phyloP scores from a whole-genome alignment of 2,888 invertebrate species.

The Schizaphis graminum region DNA sequence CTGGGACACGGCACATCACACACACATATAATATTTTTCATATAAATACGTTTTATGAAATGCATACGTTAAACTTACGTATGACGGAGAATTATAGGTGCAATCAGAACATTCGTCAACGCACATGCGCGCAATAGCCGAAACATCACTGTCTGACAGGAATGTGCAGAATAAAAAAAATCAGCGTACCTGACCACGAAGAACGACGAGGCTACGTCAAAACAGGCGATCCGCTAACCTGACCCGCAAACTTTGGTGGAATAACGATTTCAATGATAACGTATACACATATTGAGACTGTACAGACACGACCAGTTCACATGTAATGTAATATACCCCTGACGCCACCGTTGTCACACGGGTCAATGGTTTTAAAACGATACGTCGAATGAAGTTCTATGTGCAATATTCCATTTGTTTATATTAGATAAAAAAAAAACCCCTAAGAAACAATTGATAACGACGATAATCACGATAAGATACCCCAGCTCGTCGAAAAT shows the following conservation, averaged over 20 bases:
- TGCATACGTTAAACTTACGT: not conserved
- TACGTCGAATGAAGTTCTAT: not conserved
- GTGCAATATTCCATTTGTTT: not conserved
- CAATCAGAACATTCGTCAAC: not conserved
- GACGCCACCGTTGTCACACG: not conserved
- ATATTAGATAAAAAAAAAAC: not conserved
- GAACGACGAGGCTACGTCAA: not conserved
- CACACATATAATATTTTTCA: not conserved
- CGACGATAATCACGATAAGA: slow-evolving; percentile 3
- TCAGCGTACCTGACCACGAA: not conserved
- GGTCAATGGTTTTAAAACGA: slow-evolving; percentile 37
- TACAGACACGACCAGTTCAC: not conserved
- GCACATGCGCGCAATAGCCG: not conserved
- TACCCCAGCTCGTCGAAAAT: not conserved
- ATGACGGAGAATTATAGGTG: not conserved
- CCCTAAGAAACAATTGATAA: not conserved
- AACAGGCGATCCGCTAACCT: not conserved
- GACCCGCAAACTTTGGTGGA: not conserved
- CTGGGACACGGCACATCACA: not conserved
- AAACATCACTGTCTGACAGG: not conserved
- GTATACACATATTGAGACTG: not conserved
- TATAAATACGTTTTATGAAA: not conserved
- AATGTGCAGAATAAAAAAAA: not conserved
- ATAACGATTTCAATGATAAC: not conserved
- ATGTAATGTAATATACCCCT: not conserved